Conservation (phyloP, 1,140 invertebrate species). For the Protaetia brevitarsis region DNA sequence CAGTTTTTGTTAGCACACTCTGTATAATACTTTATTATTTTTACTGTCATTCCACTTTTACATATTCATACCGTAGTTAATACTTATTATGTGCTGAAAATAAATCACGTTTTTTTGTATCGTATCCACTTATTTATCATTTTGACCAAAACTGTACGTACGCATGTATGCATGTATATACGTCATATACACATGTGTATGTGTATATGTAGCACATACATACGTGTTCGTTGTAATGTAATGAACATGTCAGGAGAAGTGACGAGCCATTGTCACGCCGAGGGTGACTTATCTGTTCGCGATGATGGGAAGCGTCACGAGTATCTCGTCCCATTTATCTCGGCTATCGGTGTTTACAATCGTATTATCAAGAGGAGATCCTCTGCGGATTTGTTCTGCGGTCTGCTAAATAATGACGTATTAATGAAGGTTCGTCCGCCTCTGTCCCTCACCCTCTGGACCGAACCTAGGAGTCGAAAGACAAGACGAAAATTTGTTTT, state of each 20-base stretch:
- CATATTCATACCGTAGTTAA: no score
- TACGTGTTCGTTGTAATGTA: conserved; percentile 17
- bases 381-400: conserved; percentile 24
- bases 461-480: background rate
- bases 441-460: background rate
- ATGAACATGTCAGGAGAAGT: conserved; percentile 29
- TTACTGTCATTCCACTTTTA: no score
- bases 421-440: conserved; percentile 15
- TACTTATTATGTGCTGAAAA: no score
- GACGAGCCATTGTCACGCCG: conserved; percentile 26
- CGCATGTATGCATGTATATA: no score
- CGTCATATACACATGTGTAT: no score
- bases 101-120: no score
- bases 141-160: no score
- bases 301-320: conserved; percentile 19
- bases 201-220: background rate
- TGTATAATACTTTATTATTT: no score
- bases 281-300: conserved; percentile 26
- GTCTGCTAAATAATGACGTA: conserved; percentile 23
- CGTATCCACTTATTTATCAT: no score
- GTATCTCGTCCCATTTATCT: conserved; percentile 29
- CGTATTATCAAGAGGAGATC: conserved; percentile 23
- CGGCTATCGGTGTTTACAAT: conserved; percentile 28
- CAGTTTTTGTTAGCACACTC: no score
- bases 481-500: background rate